Evolutionary conservation across 2,113 vertebrate species (phyloP), one percentile per base, ranked within the genome.

Genomic region (Psammodynastes pulverulentus): DNA sequence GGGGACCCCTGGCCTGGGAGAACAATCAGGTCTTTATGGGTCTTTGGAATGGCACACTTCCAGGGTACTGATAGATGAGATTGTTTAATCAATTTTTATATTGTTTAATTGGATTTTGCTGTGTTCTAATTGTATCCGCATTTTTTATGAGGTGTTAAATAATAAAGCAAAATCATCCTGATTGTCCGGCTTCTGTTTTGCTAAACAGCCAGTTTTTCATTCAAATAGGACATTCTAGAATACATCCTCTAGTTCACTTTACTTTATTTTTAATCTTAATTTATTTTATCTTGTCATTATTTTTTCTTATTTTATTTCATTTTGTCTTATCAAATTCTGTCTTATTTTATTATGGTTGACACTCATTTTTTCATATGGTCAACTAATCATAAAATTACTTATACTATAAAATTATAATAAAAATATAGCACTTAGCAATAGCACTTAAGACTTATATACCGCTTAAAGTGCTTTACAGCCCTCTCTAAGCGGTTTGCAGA

Each of bases 391-490:
- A 79, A 79, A 79, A 39, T 79, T 79, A 79, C n/a, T 67, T 84
- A 23, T 2, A 87, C 48, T 53, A 56, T 95, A 79, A 89, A 58
- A 86, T 54, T 62, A 92, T 34, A 92, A 12, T 53, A 3, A 84
- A 94, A 94, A 53, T n/a, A n/a, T n/a, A n/a, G n/a, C n/a, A n/a
- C n/a, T n/a, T n/a, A n/a, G n/a, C n/a, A n/a, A n/a, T n/a, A n/a
- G n/a, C n/a, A n/a, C n/a, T n/a, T n/a, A n/a, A n/a, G n/a, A n/a
- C n/a, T n/a, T n/a, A n/a, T n/a, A n/a, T n/a, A n/a, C n/a, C n/a
- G n/a, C n/a, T n/a, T n/a, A n/a, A n/a, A n/a, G n/a, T n/a, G n/a
- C n/a, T n/a, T n/a, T n/a, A n/a, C n/a, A n/a, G n/a, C n/a, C n/a
- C n/a, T n/a, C n/a, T n/a, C n/a, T n/a, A n/a, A n/a, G n/a, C n/a